Percentiles rank a stretch among this genome's conserved stretches.
Evolutionary conservation across 2,888 invertebrate species (phyloP).

Genomic region (Loripinus fragilis): DNA sequence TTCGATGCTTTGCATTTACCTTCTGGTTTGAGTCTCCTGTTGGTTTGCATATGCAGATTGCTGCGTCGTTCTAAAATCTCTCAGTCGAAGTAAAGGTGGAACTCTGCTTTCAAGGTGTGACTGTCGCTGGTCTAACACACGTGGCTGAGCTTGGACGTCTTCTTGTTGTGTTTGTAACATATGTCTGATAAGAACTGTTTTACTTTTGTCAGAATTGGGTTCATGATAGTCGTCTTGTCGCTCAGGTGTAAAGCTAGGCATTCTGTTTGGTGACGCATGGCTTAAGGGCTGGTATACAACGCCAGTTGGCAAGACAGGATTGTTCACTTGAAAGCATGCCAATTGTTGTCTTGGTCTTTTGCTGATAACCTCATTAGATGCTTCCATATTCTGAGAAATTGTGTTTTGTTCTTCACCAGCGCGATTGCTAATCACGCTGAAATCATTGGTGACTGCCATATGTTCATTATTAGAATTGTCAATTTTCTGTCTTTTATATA

Average conservation of each 20-base stretch:
- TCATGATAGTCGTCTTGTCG: background rate
- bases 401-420: background rate
- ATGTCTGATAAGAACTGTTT: background rate
- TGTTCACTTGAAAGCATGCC: background rate
- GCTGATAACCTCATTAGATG: background rate
- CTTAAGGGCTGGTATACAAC: background rate
- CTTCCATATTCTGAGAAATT: background rate
- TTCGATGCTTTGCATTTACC: too few relatives aligned
- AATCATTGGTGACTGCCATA: background rate
- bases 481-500: constrained; percentile 53
- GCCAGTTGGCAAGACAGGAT: background rate
- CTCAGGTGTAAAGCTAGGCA: background rate
- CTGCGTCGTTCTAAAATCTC: background rate
- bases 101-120: background rate
- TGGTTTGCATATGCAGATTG: background rate
- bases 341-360: background rate
- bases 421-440: background rate
- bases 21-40: background rate
- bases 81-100: background rate
- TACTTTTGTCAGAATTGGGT: background rate
- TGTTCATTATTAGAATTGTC: background rate
- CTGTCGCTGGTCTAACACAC: background rate
- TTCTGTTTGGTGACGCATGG: background rate
- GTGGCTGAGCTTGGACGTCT: background rate
- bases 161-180: background rate